phyloP scores from a whole-genome alignment of 2,797 vertebrate species.

The Leptoclinus maculatus region DNA sequence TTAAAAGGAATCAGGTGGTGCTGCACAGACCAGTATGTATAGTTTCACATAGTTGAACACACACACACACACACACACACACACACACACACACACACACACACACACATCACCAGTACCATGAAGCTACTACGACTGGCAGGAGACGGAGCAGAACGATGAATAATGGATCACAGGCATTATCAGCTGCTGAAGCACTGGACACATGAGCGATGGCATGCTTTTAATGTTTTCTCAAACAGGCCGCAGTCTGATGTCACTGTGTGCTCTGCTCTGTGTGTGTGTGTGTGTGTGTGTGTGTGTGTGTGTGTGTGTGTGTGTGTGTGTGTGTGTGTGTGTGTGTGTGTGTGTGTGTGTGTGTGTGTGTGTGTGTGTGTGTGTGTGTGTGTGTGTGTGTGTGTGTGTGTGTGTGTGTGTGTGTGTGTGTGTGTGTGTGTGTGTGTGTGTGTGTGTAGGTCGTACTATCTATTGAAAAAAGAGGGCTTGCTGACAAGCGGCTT shows the following conservation, averaged over 20 bases:
- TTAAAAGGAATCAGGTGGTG: slow-evolving; percentile 11
- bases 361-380: not conserved
- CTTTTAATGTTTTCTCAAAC: slow-evolving; percentile 41
- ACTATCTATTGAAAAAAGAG: slow-evolving; percentile 18
- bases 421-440: not conserved
- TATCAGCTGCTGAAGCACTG: slow-evolving; percentile 61
- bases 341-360: not conserved
- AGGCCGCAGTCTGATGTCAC: slow-evolving; percentile 15
- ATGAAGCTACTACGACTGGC: slow-evolving; percentile 28
- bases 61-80: slow-evolving; percentile 2
- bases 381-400: not conserved
- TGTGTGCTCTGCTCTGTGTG: not conserved
- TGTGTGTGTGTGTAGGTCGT: not conserved
- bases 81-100: slow-evolving; percentile 14
- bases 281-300: not conserved
- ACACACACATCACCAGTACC: not conserved
- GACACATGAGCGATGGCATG: slow-evolving; percentile 49
- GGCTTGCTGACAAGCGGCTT: slow-evolving; percentile 24
- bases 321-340: not conserved
- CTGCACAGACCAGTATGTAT: not conserved
- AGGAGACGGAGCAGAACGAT: slow-evolving; percentile 32
- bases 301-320: not conserved
- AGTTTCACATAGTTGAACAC: slow-evolving; percentile 3
- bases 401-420: not conserved
- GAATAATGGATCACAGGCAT: slow-evolving; percentile 69